Percentiles rank a stretch among this genome's conserved stretches.
phyloP scores from a whole-genome alignment of 2,113 vertebrate genomes.

The Lucifuga dentata region DNA sequence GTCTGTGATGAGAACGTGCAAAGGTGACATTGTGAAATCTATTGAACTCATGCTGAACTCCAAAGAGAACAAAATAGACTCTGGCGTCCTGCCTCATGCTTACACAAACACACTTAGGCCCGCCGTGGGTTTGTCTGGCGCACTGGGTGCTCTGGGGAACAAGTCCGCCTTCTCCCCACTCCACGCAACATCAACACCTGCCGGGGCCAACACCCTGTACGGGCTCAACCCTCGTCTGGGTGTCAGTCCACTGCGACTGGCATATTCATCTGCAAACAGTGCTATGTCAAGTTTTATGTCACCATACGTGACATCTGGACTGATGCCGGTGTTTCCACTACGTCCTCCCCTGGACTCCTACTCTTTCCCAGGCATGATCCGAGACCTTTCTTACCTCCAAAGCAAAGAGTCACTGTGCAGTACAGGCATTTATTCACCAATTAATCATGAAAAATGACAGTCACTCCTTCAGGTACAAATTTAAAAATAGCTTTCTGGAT shows the following conservation, averaged over 20 bases:
- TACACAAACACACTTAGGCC: slow-evolving; percentile 60
- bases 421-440: slow-evolving; percentile 76
- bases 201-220: slow-evolving; percentile 78
- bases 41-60: slow-evolving; percentile 86
- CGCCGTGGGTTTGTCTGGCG: slow-evolving; percentile 69
- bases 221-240: slow-evolving; percentile 83
- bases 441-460: slow-evolving; percentile 77
- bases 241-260: slow-evolving; percentile 82
- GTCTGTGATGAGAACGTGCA: slow-evolving; percentile 84
- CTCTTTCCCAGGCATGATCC: slow-evolving; percentile 84
- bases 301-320: slow-evolving; percentile 85
- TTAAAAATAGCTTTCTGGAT: not conserved
- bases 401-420: slow-evolving; percentile 81
- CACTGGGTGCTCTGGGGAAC: slow-evolving; percentile 71
- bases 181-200: slow-evolving; percentile 67
- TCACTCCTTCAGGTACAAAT: not conserved
- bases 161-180: slow-evolving; percentile 89
- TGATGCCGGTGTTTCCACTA: slow-evolving; percentile 87
- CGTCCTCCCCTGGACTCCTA: slow-evolving; percentile 83
- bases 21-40: slow-evolving; percentile 89
- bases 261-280: slow-evolving; percentile 84
- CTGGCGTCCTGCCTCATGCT: slow-evolving; percentile 52
- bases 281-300: slow-evolving; percentile 83
- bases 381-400: slow-evolving; percentile 83
- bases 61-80: slow-evolving; percentile 75